Evolutionary conservation across 2,113 vertebrate species (phyloP), one percentile per base, ranked within the genome.

Genomic region (Lucifuga dentata): DNA sequence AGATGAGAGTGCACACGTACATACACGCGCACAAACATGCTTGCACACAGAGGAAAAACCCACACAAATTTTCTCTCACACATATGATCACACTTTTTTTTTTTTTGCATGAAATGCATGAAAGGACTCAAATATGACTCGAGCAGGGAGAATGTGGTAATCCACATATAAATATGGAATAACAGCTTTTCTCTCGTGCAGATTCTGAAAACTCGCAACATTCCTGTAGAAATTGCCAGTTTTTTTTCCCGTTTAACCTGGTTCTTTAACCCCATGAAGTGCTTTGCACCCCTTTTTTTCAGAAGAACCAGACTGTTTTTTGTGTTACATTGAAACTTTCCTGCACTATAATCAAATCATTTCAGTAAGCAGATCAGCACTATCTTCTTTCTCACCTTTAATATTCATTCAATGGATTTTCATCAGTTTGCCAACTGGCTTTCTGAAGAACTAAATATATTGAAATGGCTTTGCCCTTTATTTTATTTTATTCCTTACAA

Each of bases 11-110:
- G 0, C 15, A 24, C 20, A 41, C 21, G 51, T 32, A 16, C 39
- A 52, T 26, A 45, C 20, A 66, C 29, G 55, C 55, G 35, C 40
- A 44, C 40, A 46, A 38, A 46, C 38, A 46, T 45, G 44, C n/a
- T 36, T 12, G 36, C 50, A 36, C 45, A 56, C 32, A 4, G 29
- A 51, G n/a, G n/a, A n/a, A n/a, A n/a, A n/a, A n/a, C n/a, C n/a
- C n/a, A n/a, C n/a, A n/a, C n/a, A n/a, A n/a, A n/a, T n/a, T n/a
- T n/a, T n/a, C n/a, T n/a, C n/a, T n/a, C n/a, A n/a, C n/a, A n/a
- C n/a, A n/a, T n/a, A n/a, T n/a, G n/a, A n/a, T n/a, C n/a, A n/a
- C n/a, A n/a, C n/a, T n/a, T n/a, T n/a, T n/a, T 16, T 19, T 20
- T 19, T 8, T 19, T 15, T 6, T 5, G 13, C 38, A 40, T 3